Percentiles rank a stretch among this genome's conserved stretches.
Conservation (phyloP, 2,113 vertebrate species). For the Silurus meridionalis region DNA sequence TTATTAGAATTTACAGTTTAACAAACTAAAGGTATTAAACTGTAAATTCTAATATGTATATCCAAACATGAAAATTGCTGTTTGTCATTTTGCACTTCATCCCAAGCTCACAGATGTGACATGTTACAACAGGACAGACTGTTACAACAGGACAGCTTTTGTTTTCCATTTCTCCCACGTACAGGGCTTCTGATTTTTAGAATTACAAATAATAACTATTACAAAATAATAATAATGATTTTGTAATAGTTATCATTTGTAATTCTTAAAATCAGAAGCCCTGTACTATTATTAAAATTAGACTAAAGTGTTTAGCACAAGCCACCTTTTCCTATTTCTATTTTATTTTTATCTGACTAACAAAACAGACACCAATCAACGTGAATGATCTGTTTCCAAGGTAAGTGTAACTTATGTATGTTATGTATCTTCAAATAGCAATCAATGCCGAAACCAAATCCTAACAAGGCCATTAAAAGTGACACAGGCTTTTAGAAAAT, state of each 20-base stretch:
- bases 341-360: not conserved
- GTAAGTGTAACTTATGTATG: slow-evolving; percentile 19
- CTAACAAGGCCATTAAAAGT: not conserved
- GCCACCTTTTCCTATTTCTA: not conserved
- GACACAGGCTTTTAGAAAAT: not conserved
- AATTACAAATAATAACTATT: no score
- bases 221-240: no score
- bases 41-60: no score
- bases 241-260: not conserved
- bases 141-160: slow-evolving; percentile 29
- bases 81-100: slow-evolving; percentile 38
- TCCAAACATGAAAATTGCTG: not conserved
- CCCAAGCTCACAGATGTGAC: slow-evolving; percentile 51
- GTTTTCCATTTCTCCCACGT: slow-evolving; percentile 57
- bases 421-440: not conserved
- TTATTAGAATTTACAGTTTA: not conserved
- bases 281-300: not conserved
- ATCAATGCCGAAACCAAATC: not conserved
- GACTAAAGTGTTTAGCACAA: not conserved
- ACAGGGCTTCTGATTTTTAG: no score
- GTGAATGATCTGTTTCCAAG: not conserved
- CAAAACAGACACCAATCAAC: not conserved
- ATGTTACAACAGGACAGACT: slow-evolving; percentile 59
- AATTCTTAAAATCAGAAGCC: not conserved
- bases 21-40: not conserved